Evolutionary conservation across 2,888 invertebrate genomes (phyloP).

Genomic region (Micropterix aruncella): DNA sequence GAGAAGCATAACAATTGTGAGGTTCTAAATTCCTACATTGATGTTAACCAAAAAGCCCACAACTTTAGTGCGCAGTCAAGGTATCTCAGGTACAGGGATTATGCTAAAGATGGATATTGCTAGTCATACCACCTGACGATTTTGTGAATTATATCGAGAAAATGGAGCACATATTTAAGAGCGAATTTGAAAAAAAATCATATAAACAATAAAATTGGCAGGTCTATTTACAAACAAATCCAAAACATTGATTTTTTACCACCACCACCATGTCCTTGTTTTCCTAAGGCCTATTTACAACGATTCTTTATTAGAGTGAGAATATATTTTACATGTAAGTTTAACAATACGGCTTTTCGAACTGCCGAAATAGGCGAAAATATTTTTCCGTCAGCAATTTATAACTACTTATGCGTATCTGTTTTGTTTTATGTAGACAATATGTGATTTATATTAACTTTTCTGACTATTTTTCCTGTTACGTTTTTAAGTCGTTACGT

Average conservation of each 20-base stretch:
- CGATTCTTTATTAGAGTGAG: not conserved
- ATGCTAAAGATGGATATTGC: not conserved
- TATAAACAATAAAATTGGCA: not conserved
- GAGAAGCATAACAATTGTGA: not conserved
- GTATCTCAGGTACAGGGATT: not conserved
- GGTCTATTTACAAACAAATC: not conserved
- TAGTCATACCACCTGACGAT: not conserved
- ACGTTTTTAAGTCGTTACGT: no score
- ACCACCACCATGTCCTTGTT: not conserved
- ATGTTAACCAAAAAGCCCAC: not conserved
- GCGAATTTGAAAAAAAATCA: not conserved
- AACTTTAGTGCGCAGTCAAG: not conserved
- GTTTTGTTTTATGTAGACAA: no score
- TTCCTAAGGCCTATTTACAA: not conserved
- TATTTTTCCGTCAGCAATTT: not conserved
- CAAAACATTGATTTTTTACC: not conserved
- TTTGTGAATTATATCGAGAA: not conserved
- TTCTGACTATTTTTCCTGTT: no score
- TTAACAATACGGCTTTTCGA: not conserved
- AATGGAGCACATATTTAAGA: not conserved
- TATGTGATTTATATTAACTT: no score
- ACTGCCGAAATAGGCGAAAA: not conserved
- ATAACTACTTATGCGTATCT: not conserved
- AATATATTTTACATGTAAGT: not conserved
- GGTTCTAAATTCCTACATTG: not conserved